Evolutionary conservation across 2,888 invertebrate species (phyloP).

Genomic region (Acrocera orbiculus): DNA sequence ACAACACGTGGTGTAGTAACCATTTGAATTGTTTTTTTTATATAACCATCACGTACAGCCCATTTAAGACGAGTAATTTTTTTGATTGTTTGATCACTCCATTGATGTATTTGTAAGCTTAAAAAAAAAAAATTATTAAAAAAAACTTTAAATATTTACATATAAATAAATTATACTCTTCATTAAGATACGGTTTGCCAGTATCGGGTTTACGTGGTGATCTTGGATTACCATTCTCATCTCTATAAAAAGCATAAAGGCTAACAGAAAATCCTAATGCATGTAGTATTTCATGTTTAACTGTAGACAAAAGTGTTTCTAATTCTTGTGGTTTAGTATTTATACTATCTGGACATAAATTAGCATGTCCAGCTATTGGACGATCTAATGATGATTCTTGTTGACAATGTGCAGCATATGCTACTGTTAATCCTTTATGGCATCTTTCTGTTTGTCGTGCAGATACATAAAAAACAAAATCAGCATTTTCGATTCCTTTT

Average conservation of each 20-base stretch:
- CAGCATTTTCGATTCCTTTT: slow-evolving; percentile 59
- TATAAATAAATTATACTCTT: slow-evolving; percentile 39
- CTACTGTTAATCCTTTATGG: slow-evolving; percentile 75
- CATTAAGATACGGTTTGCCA: slow-evolving; percentile 75
- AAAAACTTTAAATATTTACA: not conserved
- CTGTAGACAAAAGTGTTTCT: slow-evolving; percentile 81
- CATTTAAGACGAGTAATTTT: slow-evolving; percentile 53
- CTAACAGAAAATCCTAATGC: slow-evolving; percentile 95
- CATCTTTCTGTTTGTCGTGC: slow-evolving; percentile 89
- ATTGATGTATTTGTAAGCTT: slow-evolving; percentile 80
- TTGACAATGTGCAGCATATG: slow-evolving; percentile 97
- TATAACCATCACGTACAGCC: slow-evolving; percentile 60
- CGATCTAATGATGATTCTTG: slow-evolving; percentile 88
- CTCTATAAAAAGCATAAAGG: slow-evolving; percentile 81
- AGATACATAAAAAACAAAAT: slow-evolving; percentile 94
- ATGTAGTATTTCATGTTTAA: slow-evolving; percentile 96
- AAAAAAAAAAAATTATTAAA: too few species aligned
- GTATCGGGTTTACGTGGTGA: slow-evolving; percentile 65
- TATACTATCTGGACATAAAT: slow-evolving; percentile 89
- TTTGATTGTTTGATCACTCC: slow-evolving; percentile 78
- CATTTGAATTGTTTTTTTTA: slow-evolving; percentile 62
- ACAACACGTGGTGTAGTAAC: slow-evolving; percentile 84
- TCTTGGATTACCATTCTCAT: slow-evolving; percentile 72
- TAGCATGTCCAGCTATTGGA: slow-evolving; percentile 97
- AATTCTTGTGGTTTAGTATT: slow-evolving; percentile 81